These are phyloP conservation scores for Macrosiphum euphorbiae DNA, from an alignment of 2,888 invertebrate species.

Conservation along the genomic window DNA sequence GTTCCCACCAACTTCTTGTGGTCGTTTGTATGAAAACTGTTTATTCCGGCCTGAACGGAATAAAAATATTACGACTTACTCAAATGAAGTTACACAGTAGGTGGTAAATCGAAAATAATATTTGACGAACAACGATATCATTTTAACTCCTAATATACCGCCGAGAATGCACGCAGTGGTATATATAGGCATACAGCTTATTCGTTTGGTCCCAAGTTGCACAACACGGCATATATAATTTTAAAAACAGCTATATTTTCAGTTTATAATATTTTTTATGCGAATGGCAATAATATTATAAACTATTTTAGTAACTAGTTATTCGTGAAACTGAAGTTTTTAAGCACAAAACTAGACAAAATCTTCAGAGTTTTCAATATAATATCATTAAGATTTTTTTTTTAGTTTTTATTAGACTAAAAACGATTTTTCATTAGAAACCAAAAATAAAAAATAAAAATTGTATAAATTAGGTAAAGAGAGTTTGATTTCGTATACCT, in stretches of 20 bases:
- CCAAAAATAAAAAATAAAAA: too few species aligned
- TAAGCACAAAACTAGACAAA: not conserved
- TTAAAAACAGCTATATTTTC: not conserved
- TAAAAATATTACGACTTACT: not conserved
- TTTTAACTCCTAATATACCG: not conserved
- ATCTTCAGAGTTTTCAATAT: not conserved
- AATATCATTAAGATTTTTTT: not conserved
- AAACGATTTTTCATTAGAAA: not conserved
- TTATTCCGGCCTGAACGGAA: conserved; percentile 44
- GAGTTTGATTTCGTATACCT: not conserved
- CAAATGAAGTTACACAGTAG: not conserved
- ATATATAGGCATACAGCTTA: not conserved
- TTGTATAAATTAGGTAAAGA: not conserved
- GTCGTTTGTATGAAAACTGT: conserved; percentile 43
- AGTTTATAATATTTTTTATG: not conserved
- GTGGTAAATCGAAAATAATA: not conserved
- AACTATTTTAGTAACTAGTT: not conserved
- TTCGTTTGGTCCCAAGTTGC: not conserved
- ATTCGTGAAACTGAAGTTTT: not conserved
- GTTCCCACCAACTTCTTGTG: conserved; percentile 46
- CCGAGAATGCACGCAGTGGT: not conserved
- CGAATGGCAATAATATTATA: not conserved
- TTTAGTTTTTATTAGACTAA: not conserved
- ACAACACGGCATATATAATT: not conserved
- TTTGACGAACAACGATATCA: not conserved